Evolutionary conservation across 1,140 invertebrate species (phyloP), one percentile per base, ranked within the genome.

Genomic region (Drosophila sproati): DNA sequence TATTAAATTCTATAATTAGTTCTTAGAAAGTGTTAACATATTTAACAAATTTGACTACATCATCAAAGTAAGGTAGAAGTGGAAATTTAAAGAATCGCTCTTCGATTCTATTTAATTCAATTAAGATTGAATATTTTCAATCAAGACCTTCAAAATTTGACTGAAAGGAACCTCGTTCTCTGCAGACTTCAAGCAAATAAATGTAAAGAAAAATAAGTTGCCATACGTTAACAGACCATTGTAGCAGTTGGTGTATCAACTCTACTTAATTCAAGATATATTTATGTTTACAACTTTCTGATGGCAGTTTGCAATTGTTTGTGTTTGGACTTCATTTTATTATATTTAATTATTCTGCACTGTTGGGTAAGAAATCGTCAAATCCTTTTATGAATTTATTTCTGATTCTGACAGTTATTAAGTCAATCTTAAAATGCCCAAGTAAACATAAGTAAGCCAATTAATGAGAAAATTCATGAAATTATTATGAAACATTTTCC

Each of bases 381-480:
- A 74, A 62, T 12, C 39, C 12, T 35, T 60, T 61, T 34, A 69
- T 48, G 12, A 50, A 73, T 32, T 68, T 54, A 12, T 7, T 20
- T 32, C 10, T 43, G 35, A 52, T 69, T 20, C 20, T 69, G 37
- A 35, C n/a, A 50, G 34, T 37, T 52, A 2, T 50, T 29, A 34
- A 59, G 47, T 39, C 37, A 8, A 20, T 4, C 34, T 32, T 54
- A 2, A 43, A 43, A 61, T 61, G 10, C 43, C 52, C 28, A 63
- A 63, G 31, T 55, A 47, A 70, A 55, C 57, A 34, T n/a, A 43
- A 61, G 47, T 51, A 57, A 57, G 47, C 7, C 7, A 57, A 51
- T 45, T 66, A 48, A 68, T 60, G 41, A 57, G 59, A 56, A 61
- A 48, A 20, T 20, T 20, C 20, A 20, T n/a, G 10, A n/a, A 4